phyloP scores from a whole-genome alignment of 64 coral and sea anemone species.

The Stylophora pistillata region DNA sequence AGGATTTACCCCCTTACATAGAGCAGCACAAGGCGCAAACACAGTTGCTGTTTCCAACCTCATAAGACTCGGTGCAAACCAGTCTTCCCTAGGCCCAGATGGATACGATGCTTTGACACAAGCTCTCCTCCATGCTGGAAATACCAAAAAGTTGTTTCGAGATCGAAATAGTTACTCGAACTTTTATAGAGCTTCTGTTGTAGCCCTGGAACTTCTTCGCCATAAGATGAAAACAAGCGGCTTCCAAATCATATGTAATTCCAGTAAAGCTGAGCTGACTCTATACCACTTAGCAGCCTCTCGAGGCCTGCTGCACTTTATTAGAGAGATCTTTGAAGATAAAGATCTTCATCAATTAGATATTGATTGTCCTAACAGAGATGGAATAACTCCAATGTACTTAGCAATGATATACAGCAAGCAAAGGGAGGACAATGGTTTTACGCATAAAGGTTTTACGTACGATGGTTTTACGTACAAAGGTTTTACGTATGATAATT shows the following conservation, averaged over 20 bases:
- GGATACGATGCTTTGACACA: constrained; percentile 28
- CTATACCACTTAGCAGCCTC: no score
- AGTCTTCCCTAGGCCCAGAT: background rate
- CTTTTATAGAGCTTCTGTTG: background rate
- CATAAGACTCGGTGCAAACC: constrained; percentile 5
- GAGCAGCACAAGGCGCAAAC: constrained; percentile 42
- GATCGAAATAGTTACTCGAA: background rate
- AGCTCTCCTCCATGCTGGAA: constrained; percentile 1
- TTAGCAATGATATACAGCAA: background rate
- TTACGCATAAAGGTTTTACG: no score
- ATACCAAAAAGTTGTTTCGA: background rate
- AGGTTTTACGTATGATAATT: no score
- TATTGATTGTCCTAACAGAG: no score
- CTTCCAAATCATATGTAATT: background rate
- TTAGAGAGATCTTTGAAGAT: background rate
- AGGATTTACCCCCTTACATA: constrained; percentile 35
- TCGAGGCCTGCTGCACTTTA: background rate
- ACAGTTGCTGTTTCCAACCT: constrained; percentile 2
- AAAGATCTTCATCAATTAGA: no score
- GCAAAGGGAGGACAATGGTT: accelerated
- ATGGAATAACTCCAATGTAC: no score
- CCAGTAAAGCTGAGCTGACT: background rate
- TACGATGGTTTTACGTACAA: no score
- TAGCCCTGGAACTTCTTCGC: background rate
- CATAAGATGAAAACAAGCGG: background rate